Base-by-base conservation (phyloP, 2,888 invertebrate genomes). In the Synanthedon andrenaeformis region DNA sequence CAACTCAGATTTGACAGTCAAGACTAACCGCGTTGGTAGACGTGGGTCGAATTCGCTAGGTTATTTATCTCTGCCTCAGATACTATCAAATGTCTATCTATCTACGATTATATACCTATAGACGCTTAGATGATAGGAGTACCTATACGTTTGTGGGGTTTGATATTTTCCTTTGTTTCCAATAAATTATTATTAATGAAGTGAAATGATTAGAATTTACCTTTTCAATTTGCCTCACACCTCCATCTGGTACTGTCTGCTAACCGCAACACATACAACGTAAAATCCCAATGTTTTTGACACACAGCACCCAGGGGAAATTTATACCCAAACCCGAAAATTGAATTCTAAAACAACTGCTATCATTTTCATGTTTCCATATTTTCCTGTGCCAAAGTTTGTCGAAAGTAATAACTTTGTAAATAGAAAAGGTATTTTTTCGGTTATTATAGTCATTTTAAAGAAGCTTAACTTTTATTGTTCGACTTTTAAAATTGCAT, bases 301-400 rank as follows among this genome's bases (percentile, higher is more conserved):
- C 59, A 59, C 58, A 66, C 57, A 42, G 63, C 52, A 54, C 66
- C 58, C 65, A 50, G 0, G 66, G 66, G 66, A 66, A 66, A 66
- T 66, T 64, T 59, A 60, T 51, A 56, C 61, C 60, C 56, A 61
- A 64, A 63, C 61, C 62, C 55, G 66, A 66, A 65, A 65, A 65
- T 65, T 65, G 65, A 65, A 65, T 65, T 66, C 66, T 66, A 66
- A 61, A 65, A 64, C 58, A 64, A 64, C 59, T 59, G 66, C 63
- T 63, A 65, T 65, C 64, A 59, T 61, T 57, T 59, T 54, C 45
- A 49, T 42, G 57, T 65, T 65, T 13, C 45, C 45, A 45, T 45
- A 45, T 45, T 45, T 45, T 13, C 45, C 45, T 14, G 45, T 13
- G 35, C 35, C 10, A 45, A 45, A 45, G 45, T 45, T 45, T 45